A percentile compares a stretch with the other conserved stretches of the same genome.
Evolutionary conservation across 2,113 vertebrate species (phyloP).

Genomic region (Prochilodus magdalenae): DNA sequence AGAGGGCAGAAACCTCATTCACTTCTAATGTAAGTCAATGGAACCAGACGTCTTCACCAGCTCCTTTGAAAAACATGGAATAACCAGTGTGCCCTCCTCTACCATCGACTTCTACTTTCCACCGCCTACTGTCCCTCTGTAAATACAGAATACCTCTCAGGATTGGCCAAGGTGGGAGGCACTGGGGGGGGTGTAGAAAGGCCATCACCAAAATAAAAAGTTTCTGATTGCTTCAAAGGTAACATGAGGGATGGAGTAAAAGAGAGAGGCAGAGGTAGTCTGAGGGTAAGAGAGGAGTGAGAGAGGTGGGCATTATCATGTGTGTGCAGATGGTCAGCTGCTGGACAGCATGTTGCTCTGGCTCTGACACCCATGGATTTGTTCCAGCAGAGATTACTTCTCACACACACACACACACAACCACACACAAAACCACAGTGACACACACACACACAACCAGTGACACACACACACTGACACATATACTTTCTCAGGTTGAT

Average conservation of each 20-base stretch:
- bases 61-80: too few species aligned
- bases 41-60: too few species aligned
- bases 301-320: conserved; percentile 9
- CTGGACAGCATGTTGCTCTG: conserved; percentile 2
- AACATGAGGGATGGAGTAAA: neutral
- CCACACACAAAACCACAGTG: neutral
- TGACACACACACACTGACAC: neutral
- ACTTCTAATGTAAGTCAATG: too few species aligned
- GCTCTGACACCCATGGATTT: neutral
- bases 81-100: too few species aligned
- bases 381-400: neutral
- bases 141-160: neutral
- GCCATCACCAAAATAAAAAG: too few species aligned
- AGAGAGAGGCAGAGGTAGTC: too few species aligned
- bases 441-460: neutral
- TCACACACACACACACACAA: neutral
- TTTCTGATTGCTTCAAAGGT: too few species aligned
- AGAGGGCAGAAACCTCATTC: too few species aligned
- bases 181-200: neutral
- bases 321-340: neutral
- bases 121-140: neutral
- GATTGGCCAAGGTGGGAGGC: neutral
- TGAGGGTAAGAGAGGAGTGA: neutral
- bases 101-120: too few species aligned
- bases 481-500: neutral